These are phyloP conservation scores for Malthinus flaveolus DNA, from an alignment of 2,888 invertebrate species.

Conservation along the genomic window DNA sequence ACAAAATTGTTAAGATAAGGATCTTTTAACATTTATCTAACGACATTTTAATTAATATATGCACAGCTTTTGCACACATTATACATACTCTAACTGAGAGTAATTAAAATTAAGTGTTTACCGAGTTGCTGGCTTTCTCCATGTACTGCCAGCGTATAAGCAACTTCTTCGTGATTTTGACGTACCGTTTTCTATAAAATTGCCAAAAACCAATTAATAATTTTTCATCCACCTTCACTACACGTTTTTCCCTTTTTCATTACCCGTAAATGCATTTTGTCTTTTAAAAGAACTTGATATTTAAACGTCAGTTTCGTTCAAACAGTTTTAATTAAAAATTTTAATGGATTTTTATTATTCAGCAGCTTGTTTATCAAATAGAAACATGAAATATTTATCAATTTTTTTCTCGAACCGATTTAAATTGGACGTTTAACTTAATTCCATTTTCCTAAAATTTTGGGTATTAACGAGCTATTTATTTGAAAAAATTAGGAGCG, in stretches of 20 bases:
- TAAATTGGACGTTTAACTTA: background rate
- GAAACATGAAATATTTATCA: conserved; percentile 19
- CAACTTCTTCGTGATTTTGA: too few relatives aligned
- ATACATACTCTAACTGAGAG: conserved; percentile 43
- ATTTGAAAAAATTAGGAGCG: too few relatives aligned
- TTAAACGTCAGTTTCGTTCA: conserved; percentile 29
- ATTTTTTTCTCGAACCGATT: background rate
- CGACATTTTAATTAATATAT: conserved; percentile 41
- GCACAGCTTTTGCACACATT: conserved; percentile 42
- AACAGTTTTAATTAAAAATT: conserved; percentile 31
- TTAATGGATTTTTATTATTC: conserved; percentile 28
- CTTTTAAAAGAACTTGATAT: conserved; percentile 20
- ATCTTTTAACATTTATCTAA: conserved; percentile 35
- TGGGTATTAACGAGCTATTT: too few relatives aligned
- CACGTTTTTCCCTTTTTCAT: too few relatives aligned
- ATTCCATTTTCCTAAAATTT: too few relatives aligned
- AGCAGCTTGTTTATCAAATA: conserved; percentile 19
- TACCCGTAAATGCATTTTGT: conserved; percentile 19
- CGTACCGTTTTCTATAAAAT: background rate
- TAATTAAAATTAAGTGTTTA: conserved; percentile 33
- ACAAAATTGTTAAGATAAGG: conserved; percentile 20
- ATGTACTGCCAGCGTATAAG: too few relatives aligned
- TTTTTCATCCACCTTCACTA: too few relatives aligned
- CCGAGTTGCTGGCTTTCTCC: background rate
- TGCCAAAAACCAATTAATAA: background rate